These are phyloP conservation scores for Cervus canadensis DNA, from an alignment of 2,113 vertebrate species.

Conservation along the genomic window DNA sequence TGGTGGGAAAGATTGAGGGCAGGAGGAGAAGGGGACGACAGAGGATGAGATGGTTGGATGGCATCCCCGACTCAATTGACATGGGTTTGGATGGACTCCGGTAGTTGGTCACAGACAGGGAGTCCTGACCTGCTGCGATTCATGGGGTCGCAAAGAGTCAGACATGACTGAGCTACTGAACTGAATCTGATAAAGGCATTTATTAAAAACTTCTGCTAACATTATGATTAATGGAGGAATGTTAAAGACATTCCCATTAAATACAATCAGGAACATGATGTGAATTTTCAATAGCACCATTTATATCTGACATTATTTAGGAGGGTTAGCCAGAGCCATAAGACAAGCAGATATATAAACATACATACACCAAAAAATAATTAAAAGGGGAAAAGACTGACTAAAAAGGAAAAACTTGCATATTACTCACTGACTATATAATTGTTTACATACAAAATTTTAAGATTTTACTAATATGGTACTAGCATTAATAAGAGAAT, in stretches of 20 bases:
- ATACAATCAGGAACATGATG: not conserved
- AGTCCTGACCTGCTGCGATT: accelerated
- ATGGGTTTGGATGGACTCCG: not conserved
- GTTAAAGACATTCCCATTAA: not conserved
- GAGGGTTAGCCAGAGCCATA: not conserved
- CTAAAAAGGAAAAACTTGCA: not conserved
- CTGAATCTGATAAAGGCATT: not conserved
- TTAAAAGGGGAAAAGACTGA: not conserved
- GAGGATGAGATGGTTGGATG: not conserved
- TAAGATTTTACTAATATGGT: not conserved
- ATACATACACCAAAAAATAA: not conserved
- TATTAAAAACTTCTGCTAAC: not conserved
- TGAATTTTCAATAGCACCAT: not conserved
- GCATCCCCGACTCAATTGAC: not conserved
- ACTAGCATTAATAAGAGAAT: not conserved
- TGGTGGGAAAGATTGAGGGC: not conserved
- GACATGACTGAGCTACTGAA: not conserved
- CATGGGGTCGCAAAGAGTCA: accelerated
- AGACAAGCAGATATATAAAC: not conserved
- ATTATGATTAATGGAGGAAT: not conserved
- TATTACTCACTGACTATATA: not conserved
- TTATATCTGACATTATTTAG: not conserved
- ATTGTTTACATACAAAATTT: not conserved
- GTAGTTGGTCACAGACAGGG: not conserved
- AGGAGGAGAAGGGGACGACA: not conserved